Conservation (phyloP, 2,888 invertebrate species). For the Troglohyphantes excavatus region DNA sequence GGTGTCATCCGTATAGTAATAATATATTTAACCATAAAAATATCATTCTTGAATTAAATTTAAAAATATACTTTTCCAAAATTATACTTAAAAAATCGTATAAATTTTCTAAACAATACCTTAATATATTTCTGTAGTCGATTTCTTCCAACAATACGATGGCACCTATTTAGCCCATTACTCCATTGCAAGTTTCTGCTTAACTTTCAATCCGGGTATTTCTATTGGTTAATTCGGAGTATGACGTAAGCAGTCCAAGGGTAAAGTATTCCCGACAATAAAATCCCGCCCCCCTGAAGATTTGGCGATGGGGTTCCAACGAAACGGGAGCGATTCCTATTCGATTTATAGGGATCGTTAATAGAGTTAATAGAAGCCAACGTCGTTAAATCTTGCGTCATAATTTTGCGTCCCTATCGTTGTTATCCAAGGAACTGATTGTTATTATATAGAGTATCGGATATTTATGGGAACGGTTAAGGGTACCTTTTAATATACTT, state of each 20-base stretch:
- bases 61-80: background rate
- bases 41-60: background rate
- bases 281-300: background rate
- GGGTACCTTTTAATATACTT: too few relatives aligned
- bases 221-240: background rate
- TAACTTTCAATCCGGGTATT: background rate
- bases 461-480: too few relatives aligned
- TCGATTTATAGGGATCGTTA: background rate
- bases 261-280: too few relatives aligned
- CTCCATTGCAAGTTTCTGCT: background rate
- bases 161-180: background rate
- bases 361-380: background rate
- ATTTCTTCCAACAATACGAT: background rate
- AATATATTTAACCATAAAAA: too few relatives aligned
- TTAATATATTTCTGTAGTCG: background rate
- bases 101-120: background rate
- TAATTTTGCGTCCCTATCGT: background rate
- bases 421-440: background rate
- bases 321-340: background rate
- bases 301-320: background rate
- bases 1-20: too few relatives aligned
- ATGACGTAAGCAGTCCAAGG: constrained; percentile 1
- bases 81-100: background rate
- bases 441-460: background rate
- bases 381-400: background rate